Evolutionary conservation across 2,888 invertebrate genomes (phyloP).

Genomic region (Melipona beecheii): DNA sequence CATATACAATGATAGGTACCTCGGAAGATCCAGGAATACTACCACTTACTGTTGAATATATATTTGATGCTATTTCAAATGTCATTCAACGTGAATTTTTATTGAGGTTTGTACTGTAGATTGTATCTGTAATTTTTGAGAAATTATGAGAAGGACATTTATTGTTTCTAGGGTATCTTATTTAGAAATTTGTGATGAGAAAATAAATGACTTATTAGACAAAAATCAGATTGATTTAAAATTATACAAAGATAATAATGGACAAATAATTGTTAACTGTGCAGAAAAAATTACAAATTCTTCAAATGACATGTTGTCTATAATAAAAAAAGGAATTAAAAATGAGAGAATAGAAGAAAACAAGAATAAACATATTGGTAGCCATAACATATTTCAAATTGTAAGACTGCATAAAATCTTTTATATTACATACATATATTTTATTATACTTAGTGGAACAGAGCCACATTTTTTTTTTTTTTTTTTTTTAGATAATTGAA

Average conservation of each 20-base stretch:
- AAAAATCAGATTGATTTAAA: constrained; percentile 87
- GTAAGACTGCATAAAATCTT: constrained; percentile 85
- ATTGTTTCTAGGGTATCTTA: constrained; percentile 89
- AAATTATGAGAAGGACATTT: neutral
- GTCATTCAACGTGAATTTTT: constrained; percentile 90
- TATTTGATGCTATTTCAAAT: constrained; percentile 88
- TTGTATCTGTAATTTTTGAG: too few species aligned
- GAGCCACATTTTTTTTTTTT: constrained; percentile 38
- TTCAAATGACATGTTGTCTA: constrained; percentile 86
- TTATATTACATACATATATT: neutral
- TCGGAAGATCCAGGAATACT: constrained; percentile 90
- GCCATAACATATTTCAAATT: constrained; percentile 95
- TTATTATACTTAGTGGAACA: neutral
- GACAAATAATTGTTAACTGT: constrained; percentile 87
- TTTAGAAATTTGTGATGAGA: constrained; percentile 95
- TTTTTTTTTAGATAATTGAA: constrained; percentile 86
- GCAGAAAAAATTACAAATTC: constrained; percentile 88
- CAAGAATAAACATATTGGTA: constrained; percentile 94
- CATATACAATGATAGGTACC: constrained; percentile 93
- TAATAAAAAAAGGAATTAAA: constrained; percentile 88
- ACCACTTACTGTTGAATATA: constrained; percentile 88
- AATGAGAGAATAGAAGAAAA: constrained; percentile 91
- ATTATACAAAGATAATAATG: constrained; percentile 87
- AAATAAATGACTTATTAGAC: constrained; percentile 90
- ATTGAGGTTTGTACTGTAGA: constrained; percentile 85